These are phyloP conservation scores for Apteryx mantelli DNA, from an alignment of 2,113 vertebrate genomes.

Conservation along the genomic window DNA sequence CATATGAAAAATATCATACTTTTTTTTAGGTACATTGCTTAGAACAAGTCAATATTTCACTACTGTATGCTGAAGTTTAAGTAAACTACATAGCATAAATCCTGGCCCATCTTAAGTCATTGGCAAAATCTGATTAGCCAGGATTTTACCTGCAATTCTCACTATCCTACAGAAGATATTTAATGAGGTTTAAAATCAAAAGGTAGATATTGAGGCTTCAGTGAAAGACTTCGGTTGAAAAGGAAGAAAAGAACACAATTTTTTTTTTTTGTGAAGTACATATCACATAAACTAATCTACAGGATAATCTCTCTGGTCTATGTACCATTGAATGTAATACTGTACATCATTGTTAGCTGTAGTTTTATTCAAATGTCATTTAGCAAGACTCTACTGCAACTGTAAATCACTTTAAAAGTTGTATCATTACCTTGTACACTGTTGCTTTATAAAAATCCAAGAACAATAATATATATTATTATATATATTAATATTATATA, in stretches of 20 bases:
- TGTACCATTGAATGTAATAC: background rate
- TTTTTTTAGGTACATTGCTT: background rate
- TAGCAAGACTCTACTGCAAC: background rate
- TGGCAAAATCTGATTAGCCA: background rate
- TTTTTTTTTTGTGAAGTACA: background rate
- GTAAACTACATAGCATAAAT: background rate
- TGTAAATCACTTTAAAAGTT: background rate
- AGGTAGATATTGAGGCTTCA: background rate
- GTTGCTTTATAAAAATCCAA: background rate
- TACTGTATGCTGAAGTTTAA: background rate
- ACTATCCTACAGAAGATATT: background rate
- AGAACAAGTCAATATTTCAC: background rate
- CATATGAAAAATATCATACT: slow-evolving; percentile 43
- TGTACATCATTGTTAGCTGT: background rate
- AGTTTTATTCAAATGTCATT: background rate
- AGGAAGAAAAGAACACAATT: background rate
- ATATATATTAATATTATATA: too few species aligned
- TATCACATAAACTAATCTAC: background rate
- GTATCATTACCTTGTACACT: background rate
- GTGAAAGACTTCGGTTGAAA: background rate
- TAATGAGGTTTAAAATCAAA: background rate
- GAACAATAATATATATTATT: background rate
- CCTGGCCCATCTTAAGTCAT: background rate
- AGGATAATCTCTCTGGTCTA: background rate
- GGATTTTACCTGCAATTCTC: background rate